Evolutionary conservation across 2,797 vertebrate species (phyloP).

Genomic region (Antennarius maculatus): DNA sequence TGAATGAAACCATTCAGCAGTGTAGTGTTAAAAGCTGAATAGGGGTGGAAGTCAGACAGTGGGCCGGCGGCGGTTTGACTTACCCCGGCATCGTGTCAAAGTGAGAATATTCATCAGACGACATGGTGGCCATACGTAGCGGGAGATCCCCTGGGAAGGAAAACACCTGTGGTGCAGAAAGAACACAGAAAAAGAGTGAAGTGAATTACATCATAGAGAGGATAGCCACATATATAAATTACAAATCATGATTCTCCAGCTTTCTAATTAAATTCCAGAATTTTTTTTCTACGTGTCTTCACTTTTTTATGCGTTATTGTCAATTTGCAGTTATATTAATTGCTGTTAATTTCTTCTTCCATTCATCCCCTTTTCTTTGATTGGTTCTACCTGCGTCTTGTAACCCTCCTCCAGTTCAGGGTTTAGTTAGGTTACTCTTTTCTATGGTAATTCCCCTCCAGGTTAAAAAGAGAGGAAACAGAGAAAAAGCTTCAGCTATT

Average conservation of each 20-base stretch:
- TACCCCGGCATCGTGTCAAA: constrained; percentile 94
- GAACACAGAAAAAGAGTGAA: constrained; percentile 41
- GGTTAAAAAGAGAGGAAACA: constrained; percentile 73
- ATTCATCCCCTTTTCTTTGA: constrained; percentile 15
- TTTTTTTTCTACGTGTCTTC: constrained; percentile 3
- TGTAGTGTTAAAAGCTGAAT: constrained; percentile 57
- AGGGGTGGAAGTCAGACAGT: constrained; percentile 31
- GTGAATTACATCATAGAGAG: constrained; percentile 27
- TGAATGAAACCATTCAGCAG: constrained; percentile 63
- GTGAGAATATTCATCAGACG: constrained; percentile 90
- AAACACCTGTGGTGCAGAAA: constrained; percentile 83
- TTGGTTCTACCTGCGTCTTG: constrained; percentile 36
- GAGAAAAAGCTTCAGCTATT: constrained; percentile 83
- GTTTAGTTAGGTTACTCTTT: constrained; percentile 77
- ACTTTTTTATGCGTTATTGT: background rate
- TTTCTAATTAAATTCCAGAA: background rate
- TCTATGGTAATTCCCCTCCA: constrained; percentile 78
- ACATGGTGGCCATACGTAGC: constrained; percentile 92
- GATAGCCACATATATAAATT: constrained; percentile 7
- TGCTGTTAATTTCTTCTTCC: constrained; percentile 7
- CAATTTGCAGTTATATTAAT: no score
- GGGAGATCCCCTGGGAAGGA: constrained; percentile 94
- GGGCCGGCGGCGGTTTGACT: constrained; percentile 58
- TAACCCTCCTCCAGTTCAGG: constrained; percentile 39
- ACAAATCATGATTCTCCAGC: background rate